Base-by-base conservation (phyloP, 2,113 vertebrate genomes). In the Eidolon helvum region DNA sequence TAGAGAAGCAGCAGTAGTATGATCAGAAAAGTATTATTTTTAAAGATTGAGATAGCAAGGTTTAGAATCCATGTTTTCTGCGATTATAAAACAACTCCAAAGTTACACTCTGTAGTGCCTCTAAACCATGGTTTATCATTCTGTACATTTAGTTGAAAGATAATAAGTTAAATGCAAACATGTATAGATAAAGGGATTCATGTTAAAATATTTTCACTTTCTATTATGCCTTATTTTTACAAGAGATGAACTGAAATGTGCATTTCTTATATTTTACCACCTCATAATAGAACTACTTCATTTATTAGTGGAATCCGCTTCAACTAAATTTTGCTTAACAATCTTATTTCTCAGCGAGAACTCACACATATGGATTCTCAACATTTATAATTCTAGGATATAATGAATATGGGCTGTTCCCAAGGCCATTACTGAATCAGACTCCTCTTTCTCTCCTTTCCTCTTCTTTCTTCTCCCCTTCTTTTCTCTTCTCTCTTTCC, bases 141-240 rank as follows among this genome's bases (percentile, higher is more conserved):
- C 12, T 45, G 22, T 48, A 72, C 2, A 40, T 55, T 14, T n/a
- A 40, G 19, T 28, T 24, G 3, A 92, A 87, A 45, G 26, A 83
- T 83, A 85, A 92, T 80, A n/a, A 45, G 59, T 45, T 11, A 78
- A 66, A 75, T 63, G 35, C 9, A 77, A 88, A 85, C 4, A 68
- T 3, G 11, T 87, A 66, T 21, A 45, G 14, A 85, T 66, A 55
- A 84, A 38, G 59, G 14, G 3, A 38, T 72, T 72, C 5, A 59
- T 59, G n/a, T 59, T 78, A 33, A 79, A 66, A 24, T 88, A 72
- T 53, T 79, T 79, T 79, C 14, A 50, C 45, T 87, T 90, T 87
- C 30, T 2, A 71, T 30, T 40, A 26, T 57, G 26, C n/a, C 30
- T 87, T 83, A 63, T 82, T 87, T 74, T 33, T 65, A 10, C 63